Base-by-base conservation (phyloP, 2,113 vertebrate species). In the Rousettus leschenaultii region DNA sequence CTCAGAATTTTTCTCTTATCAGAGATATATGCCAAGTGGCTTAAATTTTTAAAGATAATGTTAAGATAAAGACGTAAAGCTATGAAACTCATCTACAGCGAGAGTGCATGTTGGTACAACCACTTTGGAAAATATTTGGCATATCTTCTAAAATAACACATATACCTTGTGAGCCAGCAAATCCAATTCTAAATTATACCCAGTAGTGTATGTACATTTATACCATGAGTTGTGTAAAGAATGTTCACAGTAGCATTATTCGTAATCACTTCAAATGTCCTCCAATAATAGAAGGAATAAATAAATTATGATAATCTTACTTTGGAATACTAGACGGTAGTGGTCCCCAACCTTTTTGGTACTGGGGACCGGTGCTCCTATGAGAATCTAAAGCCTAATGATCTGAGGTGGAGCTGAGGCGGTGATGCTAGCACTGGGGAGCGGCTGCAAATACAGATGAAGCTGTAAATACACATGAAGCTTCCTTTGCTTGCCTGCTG, bases 11-110 rank as follows among this genome's bases (percentile, higher is more conserved):
- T 80, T 30, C 78, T 59, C 24, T 80, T 59, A 24, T 40, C 24
- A 59, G 78, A 80, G 26, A 51, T 40, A 59, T 35, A 86, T 51
- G 80, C 21, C 59, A 57, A 90, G 66, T 70, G 28, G 43, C 53
- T 89, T 96, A 73, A n/a, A 73, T 24, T 94, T 77, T 84, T 84
- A 61, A 92, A 82, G 40, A 79, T 84, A 91, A 89, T 83, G 10
- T 66, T 95, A 75, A 66, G 12, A 82, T 79, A 80, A 94, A 95
- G 35, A 83, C 65, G 28, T 83, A 43, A 95, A 65, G n/a, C 75
- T 90, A 35, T 83, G 13, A 73, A 88, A 91, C n/a, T 85, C 15
- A 40, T 89, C 33, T 95, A 14, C 9, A 13, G 70, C 80, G 13
- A 91, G 26, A 74, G 14, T 57, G 16, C n/a, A 48, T 40, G 59